Evolutionary conservation across 2,888 invertebrate species (phyloP).

Genomic region (Polymixis flavicincta): DNA sequence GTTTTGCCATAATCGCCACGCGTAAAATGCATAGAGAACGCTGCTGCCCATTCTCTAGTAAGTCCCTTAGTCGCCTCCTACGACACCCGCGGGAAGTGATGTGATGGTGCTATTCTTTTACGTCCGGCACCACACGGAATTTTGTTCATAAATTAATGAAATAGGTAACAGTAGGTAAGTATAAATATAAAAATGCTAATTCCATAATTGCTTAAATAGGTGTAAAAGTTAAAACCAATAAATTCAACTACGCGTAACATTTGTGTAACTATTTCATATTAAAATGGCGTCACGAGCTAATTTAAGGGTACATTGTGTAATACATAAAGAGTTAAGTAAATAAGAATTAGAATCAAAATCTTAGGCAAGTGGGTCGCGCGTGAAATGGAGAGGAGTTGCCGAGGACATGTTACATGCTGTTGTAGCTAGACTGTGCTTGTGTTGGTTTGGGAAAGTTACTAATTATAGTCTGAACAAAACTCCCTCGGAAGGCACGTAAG

Average conservation of each 20-base stretch:
- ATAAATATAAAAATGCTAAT: constrained; percentile 1
- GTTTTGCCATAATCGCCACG: too few relatives aligned
- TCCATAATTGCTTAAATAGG: constrained; percentile 9
- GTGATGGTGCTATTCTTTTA: too few relatives aligned
- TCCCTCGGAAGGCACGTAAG: too few relatives aligned
- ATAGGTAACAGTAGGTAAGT: too few relatives aligned
- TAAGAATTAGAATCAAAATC: constrained; percentile 71
- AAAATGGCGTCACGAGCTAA: constrained; percentile 46
- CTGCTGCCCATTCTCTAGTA: too few relatives aligned
- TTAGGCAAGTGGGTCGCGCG: constrained; percentile 71
- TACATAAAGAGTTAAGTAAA: constrained; percentile 70
- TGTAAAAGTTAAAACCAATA: constrained; percentile 36
- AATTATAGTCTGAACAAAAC: too few relatives aligned
- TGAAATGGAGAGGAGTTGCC: constrained; percentile 65
- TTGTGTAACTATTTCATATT: constrained; percentile 45
- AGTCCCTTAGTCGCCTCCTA: too few relatives aligned
- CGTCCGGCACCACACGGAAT: too few relatives aligned
- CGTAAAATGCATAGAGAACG: too few relatives aligned
- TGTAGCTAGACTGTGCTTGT: background rate
- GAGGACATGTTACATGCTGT: constrained; percentile 70
- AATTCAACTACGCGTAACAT: constrained; percentile 49
- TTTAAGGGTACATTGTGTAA: constrained; percentile 63
- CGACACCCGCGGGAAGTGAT: too few relatives aligned
- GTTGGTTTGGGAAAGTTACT: background rate
- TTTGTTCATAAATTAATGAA: too few relatives aligned